Evolutionary conservation across 1,140 invertebrate genomes (phyloP), one percentile per base, ranked within the genome.

Genomic region (Gryon sp.): DNA sequence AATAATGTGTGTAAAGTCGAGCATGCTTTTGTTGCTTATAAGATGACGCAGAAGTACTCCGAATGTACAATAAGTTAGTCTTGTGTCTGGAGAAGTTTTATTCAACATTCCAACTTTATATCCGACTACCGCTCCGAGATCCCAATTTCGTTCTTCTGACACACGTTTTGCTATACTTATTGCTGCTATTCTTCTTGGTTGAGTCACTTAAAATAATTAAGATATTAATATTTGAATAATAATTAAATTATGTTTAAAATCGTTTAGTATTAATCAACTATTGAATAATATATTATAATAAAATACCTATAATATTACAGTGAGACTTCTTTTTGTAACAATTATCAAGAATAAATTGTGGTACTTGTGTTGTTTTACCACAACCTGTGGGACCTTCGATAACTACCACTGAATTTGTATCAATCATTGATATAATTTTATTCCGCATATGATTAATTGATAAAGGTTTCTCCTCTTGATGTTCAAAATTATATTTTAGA

Each of bases 141-240:
- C 90, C 90, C 96, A 96, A 24, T 92, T 82, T 66, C 96, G 90
- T 88, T 99, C 97, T n/a, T 93, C 89, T 1, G 96, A 93, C 0
- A 99, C 96, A 76, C 97, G 90, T 80, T 97, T 95, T 1, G 97
- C 95, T 0, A 99, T 94, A 40, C 95, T 95, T 69, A 98, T 94
- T 11, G 97, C 97, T 16, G 97, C 96, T 79, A 99, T 94, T 72
- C 97, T 90, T 48, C 97, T 90, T 0, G 98, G 97, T 84, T 99
- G 97, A 0, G 97, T 98, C 77, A 97, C 95, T 87, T 32, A 55
- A 53, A 60, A 34, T 1, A 43, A n/a, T n/a, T n/a, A n/a, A n/a
- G n/a, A n/a, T n/a, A n/a, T n/a, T n/a, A n/a, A n/a, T n/a, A n/a
- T n/a, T n/a, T n/a, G n/a, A n/a, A n/a, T n/a, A n/a, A n/a, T n/a